A percentile compares a stretch with the other conserved stretches of the same genome.
Conservation (phyloP, 2,113 vertebrate genomes). For the Pteropus alecto region DNA sequence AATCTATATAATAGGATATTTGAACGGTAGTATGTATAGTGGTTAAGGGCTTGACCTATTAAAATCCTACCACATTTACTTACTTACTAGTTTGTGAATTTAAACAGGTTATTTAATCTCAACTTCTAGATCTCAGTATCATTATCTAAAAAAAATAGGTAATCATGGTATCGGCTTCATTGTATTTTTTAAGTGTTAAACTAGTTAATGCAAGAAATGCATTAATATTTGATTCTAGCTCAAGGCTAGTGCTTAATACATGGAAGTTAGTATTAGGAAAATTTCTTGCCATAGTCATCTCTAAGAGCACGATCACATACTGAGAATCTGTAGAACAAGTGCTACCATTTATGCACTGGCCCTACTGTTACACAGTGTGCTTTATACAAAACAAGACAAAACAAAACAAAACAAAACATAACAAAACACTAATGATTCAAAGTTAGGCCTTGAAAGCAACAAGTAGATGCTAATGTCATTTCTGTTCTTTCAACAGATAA, state of each 20-base stretch:
- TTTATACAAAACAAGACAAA: neutral
- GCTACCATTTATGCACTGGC: fast-evolving
- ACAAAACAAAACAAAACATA: neutral
- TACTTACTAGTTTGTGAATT: neutral
- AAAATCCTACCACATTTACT: neutral
- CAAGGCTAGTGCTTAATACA: neutral
- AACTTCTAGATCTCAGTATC: neutral
- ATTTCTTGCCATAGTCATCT: neutral
- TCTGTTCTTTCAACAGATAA: neutral
- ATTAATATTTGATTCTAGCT: neutral
- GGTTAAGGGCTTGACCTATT: neutral
- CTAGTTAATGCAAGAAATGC: neutral
- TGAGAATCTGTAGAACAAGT: neutral
- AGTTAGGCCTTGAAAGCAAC: neutral
- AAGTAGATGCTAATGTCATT: neutral
- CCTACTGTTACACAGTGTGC: neutral
- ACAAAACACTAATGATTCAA: neutral
- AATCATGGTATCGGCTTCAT: neutral
- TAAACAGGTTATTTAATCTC: neutral
- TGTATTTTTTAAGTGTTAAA: neutral
- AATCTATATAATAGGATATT: neutral
- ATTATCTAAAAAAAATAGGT: neutral
- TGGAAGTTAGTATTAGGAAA: neutral
- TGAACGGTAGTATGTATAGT: neutral
- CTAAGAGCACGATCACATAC: neutral